Evolutionary conservation across 2,113 vertebrate genomes (phyloP).

Genomic region (Dipodomys stephensi): DNA sequence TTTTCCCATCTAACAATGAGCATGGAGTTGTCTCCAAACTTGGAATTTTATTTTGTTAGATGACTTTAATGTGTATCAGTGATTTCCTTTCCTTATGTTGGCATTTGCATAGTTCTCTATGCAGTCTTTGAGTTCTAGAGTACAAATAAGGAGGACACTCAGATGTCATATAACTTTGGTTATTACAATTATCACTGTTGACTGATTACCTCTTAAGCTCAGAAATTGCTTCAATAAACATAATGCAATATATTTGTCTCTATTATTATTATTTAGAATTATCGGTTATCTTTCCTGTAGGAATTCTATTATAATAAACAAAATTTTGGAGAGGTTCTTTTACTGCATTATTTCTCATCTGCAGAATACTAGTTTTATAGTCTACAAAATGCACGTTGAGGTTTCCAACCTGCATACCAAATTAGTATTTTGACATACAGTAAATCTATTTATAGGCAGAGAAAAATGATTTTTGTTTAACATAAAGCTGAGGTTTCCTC

Average conservation of each 20-base stretch:
- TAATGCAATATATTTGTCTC: background rate
- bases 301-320: background rate
- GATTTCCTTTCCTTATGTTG: too few relatives aligned
- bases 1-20: background rate
- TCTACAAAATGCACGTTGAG: background rate
- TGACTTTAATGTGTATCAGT: background rate
- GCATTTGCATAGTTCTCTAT: background rate
- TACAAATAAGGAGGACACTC: background rate
- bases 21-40: background rate
- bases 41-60: background rate
- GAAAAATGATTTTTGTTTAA: background rate
- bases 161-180: background rate
- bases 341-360: background rate
- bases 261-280: background rate
- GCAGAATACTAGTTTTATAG: background rate
- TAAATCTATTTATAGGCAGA: background rate
- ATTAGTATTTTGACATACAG: background rate
- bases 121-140: background rate
- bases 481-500: background rate
- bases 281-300: background rate
- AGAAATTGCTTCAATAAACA: slow-evolving; percentile 3
- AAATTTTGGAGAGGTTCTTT: background rate
- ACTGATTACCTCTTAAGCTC: background rate
- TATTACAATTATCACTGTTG: background rate
- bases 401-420: background rate